Conservation (phyloP, 2,113 vertebrate species). For the Corvus cornix region DNA sequence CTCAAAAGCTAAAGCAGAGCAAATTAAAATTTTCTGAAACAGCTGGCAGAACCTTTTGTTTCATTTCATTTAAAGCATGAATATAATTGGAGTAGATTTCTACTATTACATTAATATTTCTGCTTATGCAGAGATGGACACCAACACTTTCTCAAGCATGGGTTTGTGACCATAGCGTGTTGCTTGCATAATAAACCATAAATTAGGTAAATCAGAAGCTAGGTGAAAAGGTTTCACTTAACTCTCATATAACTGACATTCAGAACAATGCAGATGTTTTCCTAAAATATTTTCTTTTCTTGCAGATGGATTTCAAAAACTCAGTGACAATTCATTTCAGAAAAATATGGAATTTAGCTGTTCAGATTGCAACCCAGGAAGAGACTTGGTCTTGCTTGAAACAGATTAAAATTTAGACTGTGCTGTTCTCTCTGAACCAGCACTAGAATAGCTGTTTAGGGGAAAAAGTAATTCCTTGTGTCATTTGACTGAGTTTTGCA, state of each 20-base stretch:
- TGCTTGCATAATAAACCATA: background rate
- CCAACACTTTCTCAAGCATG: background rate
- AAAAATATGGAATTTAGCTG: background rate
- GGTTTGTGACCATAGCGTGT: background rate
- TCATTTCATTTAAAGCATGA: slow-evolving; percentile 15
- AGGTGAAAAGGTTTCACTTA: background rate
- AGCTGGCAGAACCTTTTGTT: slow-evolving; percentile 37
- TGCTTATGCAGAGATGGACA: background rate
- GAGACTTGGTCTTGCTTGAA: background rate
- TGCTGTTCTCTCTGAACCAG: background rate
- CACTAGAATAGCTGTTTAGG: background rate
- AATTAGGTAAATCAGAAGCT: background rate
- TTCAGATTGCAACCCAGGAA: background rate
- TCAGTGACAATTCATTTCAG: background rate
- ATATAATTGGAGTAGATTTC: slow-evolving; percentile 1
- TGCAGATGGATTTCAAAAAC: background rate
- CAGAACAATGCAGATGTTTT: background rate
- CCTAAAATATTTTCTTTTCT: background rate
- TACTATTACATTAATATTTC: background rate
- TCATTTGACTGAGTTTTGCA: background rate
- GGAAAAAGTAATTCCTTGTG: background rate
- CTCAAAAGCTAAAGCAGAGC: slow-evolving; percentile 41
- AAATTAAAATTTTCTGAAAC: slow-evolving; percentile 55
- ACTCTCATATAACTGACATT: background rate
- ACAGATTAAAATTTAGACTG: background rate